Evolutionary conservation across 2,113 vertebrate species (phyloP), one percentile per base, ranked within the genome.

Genomic region (Athene noctua): DNA sequence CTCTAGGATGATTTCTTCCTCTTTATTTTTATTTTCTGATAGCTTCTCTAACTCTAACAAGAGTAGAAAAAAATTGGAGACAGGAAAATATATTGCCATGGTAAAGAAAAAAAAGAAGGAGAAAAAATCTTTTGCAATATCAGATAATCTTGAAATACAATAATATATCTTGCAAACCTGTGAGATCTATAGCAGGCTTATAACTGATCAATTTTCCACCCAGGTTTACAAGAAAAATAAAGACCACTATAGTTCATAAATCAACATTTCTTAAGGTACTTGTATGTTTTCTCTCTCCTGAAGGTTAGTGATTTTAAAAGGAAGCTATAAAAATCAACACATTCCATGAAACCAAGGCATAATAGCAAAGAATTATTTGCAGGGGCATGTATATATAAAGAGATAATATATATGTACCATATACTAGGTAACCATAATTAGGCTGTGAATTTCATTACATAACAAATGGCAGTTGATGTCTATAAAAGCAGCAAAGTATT

Each of bases 1-100:
- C 65, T 87, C 91, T 95, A 81, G 49, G 91, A 93, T 96, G 96
- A 98, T 98, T 98, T 98, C 97, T 98, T 98, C 90, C 95, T 97
- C 97, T 98, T 98, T 98, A 52, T 79, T 96, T 96, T 82, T 93
- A 61, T 97, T 98, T 97, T 94, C 89, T 95, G 73, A 95, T 93
- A 97, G 96, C 97, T 98, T 97, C 95, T 94, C 95, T 87, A 94
- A 97, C 92, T 98, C 96, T 97, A 97, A 94, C 84, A 98, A 91
- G 74, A 91, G 93, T 90, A 96, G 96, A 68, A 81, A 84, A 90
- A 92, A 61, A 75, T 9, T 42, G 46, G 59, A 96, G 80, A 93
- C 70, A 95, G 68, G 55, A 96, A 96, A 98, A 97, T 91, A 5
- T 97, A 97, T 91, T 92, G 51, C 38, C 23, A 68, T 29, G 18